phyloP scores from a whole-genome alignment of 2,888 invertebrate genomes.

The Diploptera punctata region DNA sequence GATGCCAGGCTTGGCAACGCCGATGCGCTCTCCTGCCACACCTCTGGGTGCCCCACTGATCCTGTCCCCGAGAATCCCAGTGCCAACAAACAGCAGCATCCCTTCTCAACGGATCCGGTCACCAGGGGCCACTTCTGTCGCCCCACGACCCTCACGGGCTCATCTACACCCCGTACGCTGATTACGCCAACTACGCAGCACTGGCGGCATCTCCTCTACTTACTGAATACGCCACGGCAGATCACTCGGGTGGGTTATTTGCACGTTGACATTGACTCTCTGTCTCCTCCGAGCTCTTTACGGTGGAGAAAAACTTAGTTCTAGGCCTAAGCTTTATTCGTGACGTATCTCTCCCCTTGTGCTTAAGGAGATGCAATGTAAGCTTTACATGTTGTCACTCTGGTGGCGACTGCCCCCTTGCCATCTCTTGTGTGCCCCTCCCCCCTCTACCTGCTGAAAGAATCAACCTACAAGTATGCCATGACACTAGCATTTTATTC shows the following conservation, averaged over 20 bases:
- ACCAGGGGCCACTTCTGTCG: constrained; percentile 67
- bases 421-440: no score
- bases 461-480: constrained; percentile 3
- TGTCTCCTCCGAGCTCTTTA: constrained; percentile 20
- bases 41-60: constrained; percentile 93
- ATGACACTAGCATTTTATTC: no score
- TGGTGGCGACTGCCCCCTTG: no score
- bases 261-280: constrained; percentile 74
- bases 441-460: background rate
- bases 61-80: constrained; percentile 88
- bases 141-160: constrained; percentile 79
- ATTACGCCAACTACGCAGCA: constrained; percentile 91
- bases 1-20: constrained; percentile 68
- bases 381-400: background rate
- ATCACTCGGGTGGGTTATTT: constrained; percentile 96
- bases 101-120: constrained; percentile 63
- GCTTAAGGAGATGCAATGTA: constrained; percentile 1
- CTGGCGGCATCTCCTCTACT: constrained; percentile 80
- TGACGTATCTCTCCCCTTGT: background rate
- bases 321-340: constrained; percentile 21
- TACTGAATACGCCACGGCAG: constrained; percentile 83
- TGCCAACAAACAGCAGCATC: constrained; percentile 77
- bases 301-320: constrained; percentile 7
- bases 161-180: constrained; percentile 85
- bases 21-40: constrained; percentile 69